A percentile compares a stretch with the other conserved stretches of the same genome.
phyloP scores from a whole-genome alignment of 2,113 vertebrate species.

The Syngnathus typhle region DNA sequence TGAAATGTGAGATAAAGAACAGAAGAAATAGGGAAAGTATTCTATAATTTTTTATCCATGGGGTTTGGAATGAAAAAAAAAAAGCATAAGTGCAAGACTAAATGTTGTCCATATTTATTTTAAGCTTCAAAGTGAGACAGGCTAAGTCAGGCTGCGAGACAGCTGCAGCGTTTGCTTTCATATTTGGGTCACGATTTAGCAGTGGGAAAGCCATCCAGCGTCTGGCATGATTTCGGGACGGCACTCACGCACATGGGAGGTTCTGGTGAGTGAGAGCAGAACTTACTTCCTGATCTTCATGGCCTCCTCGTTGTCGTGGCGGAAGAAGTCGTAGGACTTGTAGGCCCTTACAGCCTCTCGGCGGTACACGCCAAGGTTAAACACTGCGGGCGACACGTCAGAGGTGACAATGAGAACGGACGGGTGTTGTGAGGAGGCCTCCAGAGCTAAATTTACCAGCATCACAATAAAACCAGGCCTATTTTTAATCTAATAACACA shows the following conservation, averaged over 20 bases:
- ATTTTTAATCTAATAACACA: background rate
- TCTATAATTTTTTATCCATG: background rate
- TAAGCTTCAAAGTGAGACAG: slow-evolving; percentile 17
- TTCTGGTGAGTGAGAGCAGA: background rate
- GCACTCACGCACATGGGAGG: background rate
- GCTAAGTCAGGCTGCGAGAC: slow-evolving; percentile 32
- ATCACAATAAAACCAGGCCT: background rate
- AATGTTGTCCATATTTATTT: slow-evolving; percentile 1
- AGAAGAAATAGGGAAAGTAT: too few species aligned
- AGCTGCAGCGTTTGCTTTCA: slow-evolving; percentile 47
- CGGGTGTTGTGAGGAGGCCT: background rate
- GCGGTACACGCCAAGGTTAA: slow-evolving; percentile 94
- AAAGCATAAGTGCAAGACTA: background rate
- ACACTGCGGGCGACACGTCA: slow-evolving; percentile 74
- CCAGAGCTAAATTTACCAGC: slow-evolving; percentile 2
- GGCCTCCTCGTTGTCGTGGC: slow-evolving; percentile 93
- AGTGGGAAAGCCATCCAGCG: slow-evolving; percentile 28
- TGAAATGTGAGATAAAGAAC: too few species aligned
- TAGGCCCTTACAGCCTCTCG: slow-evolving; percentile 88
- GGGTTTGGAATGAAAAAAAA: too few species aligned
- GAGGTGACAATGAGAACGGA: background rate
- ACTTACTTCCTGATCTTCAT: slow-evolving; percentile 96
- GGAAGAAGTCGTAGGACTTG: slow-evolving; percentile 96
- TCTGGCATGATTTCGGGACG: slow-evolving; percentile 17
- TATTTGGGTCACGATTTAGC: slow-evolving; percentile 54